Conservation (phyloP, 2,888 invertebrate species). For the Resseliella maxima region DNA sequence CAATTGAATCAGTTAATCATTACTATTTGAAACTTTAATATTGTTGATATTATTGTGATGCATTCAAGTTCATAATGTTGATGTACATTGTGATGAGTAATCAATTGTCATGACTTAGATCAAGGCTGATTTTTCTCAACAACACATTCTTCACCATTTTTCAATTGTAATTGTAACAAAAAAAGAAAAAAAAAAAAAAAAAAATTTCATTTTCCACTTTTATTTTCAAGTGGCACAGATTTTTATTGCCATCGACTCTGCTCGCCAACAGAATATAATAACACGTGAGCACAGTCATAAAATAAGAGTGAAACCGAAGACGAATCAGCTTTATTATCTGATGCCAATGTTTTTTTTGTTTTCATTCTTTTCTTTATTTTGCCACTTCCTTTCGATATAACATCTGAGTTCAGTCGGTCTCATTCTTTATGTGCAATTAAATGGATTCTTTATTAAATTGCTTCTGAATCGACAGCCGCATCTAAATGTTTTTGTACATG, state of each 20-base stretch:
- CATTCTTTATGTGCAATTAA: slow-evolving; percentile 36
- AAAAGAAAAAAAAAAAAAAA: too few relatives aligned
- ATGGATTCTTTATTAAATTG: slow-evolving; percentile 50
- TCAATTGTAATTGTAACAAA: not conserved
- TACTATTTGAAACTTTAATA: not conserved
- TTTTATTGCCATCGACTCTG: not conserved
- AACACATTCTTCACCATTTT: too few relatives aligned
- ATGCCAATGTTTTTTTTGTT: not conserved
- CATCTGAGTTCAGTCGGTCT: too few relatives aligned
- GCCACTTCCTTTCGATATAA: not conserved
- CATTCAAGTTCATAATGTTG: not conserved
- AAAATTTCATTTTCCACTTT: not conserved
- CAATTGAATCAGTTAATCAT: not conserved
- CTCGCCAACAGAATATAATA: not conserved
- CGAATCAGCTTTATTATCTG: slow-evolving; percentile 3
- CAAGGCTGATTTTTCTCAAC: not conserved
- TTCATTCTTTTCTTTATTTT: too few relatives aligned
- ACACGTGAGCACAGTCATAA: slow-evolving; percentile 10
- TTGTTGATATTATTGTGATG: not conserved
- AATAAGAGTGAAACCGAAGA: not conserved
- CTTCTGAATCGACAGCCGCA: slow-evolving; percentile 17
- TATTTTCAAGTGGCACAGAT: slow-evolving; percentile 34
- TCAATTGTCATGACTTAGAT: too few relatives aligned
- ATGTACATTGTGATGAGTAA: too few relatives aligned
- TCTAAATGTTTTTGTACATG: slow-evolving; percentile 2